Base-by-base conservation (phyloP, 2,113 vertebrate species). In the Gnathonemus echidnorhynchus region DNA sequence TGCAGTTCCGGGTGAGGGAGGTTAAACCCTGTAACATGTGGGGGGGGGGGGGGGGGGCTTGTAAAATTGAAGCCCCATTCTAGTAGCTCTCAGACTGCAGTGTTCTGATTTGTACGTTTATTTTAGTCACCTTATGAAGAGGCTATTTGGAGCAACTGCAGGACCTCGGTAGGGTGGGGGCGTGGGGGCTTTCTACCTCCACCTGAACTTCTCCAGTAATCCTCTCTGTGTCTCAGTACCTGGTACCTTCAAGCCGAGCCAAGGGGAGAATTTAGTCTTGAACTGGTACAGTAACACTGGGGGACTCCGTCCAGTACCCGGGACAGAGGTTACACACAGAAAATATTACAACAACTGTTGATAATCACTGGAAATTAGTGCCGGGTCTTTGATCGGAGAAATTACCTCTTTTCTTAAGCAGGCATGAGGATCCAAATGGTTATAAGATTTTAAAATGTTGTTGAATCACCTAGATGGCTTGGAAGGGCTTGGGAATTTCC, bases 241-340 rank as follows among this genome's bases (percentile, higher is more conserved):
- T 31, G n/a, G 21, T 46, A 24, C 13, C 24, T 86, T 27, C 48
- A 10, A 13, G 48, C 13, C 0, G 10, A 31, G 92, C 93, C 94
- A 91, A 94, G 94, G 92, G 92, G 93, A 93, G 90, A 92, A 21
- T 84, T 42, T 21, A 7, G 4, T 42, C 21, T 21, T 84, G 13
- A 45, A 84, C 39, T 84, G 42, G 39, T 84, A 19, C 80, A 48
- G 42, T 84, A 21, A 45, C 39, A 46, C 5, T 21, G 19, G 8
- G 35, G 21, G 42, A 84, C 35, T 45, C 42, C 35, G 21, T 24
- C 19, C 80, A 46, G 42, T 84, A 39, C 17, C 42, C 8, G 46
- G 42, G 8, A 21, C 80, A 84, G 21, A 21, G 42, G 80, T n/a
- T 10, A 48, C 24, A 84, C 13, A 84, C 31, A 39, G 31, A 39